phyloP scores from a whole-genome alignment of 2,797 vertebrate species.

The Bovichtus diacanthus region DNA sequence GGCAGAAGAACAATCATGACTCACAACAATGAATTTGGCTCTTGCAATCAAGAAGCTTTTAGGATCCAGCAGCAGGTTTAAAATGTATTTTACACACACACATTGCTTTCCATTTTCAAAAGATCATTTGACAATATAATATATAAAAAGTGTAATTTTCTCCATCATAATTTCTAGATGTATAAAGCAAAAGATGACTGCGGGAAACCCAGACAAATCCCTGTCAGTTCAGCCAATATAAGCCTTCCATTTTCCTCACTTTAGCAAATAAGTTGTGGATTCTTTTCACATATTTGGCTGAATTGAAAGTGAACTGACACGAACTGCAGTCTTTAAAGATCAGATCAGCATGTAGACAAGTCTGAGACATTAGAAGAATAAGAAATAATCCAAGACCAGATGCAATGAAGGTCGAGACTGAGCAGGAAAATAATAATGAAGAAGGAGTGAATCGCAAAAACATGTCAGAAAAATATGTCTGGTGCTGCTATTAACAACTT shows the following conservation, averaged over 20 bases:
- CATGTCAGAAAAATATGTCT: background rate
- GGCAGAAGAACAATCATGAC: slow-evolving; percentile 3
- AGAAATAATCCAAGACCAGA: background rate
- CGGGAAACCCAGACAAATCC: slow-evolving; percentile 34
- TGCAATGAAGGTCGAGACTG: background rate
- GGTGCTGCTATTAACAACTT: slow-evolving; percentile 33
- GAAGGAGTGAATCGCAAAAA: background rate
- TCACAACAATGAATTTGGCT: slow-evolving; percentile 17
- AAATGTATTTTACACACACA: background rate
- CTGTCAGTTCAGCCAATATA: slow-evolving; percentile 13
- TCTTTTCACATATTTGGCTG: slow-evolving; percentile 7
- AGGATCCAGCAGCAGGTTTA: background rate
- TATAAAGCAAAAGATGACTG: background rate
- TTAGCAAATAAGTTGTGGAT: background rate
- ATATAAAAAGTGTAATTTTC: no score
- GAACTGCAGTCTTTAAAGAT: background rate
- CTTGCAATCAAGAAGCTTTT: background rate
- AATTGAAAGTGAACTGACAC: slow-evolving; percentile 28
- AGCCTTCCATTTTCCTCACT: background rate
- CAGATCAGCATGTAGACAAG: slow-evolving; percentile 5
- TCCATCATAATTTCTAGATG: background rate
- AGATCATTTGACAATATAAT: background rate
- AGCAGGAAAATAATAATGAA: slow-evolving; percentile 10
- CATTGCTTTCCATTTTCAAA: background rate
- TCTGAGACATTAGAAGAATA: slow-evolving; percentile 1